Evolutionary conservation across 2,888 invertebrate species (phyloP).

Genomic region (Mystacides longicornis): DNA sequence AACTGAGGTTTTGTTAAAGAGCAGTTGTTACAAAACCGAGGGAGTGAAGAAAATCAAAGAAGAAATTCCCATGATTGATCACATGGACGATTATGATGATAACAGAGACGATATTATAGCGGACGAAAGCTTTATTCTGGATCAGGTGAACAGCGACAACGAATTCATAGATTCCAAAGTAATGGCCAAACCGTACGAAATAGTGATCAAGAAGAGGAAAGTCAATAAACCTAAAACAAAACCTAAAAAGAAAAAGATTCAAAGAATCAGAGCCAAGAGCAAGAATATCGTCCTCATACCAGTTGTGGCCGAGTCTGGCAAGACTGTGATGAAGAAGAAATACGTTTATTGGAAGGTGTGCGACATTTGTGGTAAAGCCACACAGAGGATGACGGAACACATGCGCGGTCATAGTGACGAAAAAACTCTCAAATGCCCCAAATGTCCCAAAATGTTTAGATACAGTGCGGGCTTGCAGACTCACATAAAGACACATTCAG

Average conservation of each 20-base stretch:
- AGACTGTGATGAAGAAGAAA: conserved; percentile 19
- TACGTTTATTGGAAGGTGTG: conserved; percentile 46
- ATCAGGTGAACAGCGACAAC: conserved; percentile 7
- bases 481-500: conserved; percentile 42
- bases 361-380: conserved; percentile 44
- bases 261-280: conserved; percentile 29
- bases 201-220: conserved; percentile 7
- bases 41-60: conserved; percentile 9
- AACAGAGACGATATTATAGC: conserved; percentile 3
- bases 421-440: conserved; percentile 40
- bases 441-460: conserved; percentile 46
- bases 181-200: not conserved
- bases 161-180: conserved; percentile 5
- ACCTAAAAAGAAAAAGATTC: conserved; percentile 30
- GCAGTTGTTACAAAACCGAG: conserved; percentile 7
- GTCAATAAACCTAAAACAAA: conserved; percentile 24
- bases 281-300: conserved; percentile 21
- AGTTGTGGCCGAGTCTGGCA: conserved; percentile 14
- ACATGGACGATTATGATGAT: not conserved
- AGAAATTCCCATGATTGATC: not conserved
- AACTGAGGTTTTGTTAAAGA: conserved; percentile 11
- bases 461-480: conserved; percentile 43
- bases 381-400: conserved; percentile 40
- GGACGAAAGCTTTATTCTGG: not conserved
- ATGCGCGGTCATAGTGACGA: conserved; percentile 40